Base-by-base conservation (phyloP, 1,140 invertebrate genomes). In the Armadillidium nasatum region DNA sequence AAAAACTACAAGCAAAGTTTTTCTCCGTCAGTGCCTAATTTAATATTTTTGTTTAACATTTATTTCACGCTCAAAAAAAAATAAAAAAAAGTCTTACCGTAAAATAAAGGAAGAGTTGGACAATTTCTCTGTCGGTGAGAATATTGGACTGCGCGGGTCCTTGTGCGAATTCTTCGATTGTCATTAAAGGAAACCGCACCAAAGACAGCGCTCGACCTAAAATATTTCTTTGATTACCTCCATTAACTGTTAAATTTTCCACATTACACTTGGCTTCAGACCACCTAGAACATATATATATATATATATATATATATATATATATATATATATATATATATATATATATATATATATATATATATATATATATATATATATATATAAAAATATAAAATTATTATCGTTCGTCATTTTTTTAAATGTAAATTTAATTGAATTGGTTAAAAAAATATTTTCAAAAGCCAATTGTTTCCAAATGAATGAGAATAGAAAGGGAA, bases 101-200 rank as follows among this genome's bases (percentile, higher is more conserved):
- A 82, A 93, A 94, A 85, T 94, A 92, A 4, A 94, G 87, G 83
- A 94, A 95, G 11, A 95, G 83, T 76, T 91, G 89, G 4, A 94
- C 90, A 10, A 90, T 86, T 84, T 94, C 92, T 78, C 89, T 83
- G 82, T 94, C 91, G 74, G 89, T 90, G 0, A 95, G 85, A 21
- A 95, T 85, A 15, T 91, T 90, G 81, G 89, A 90, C 82, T 91
- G 90, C 7, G 92, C 93, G 10, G 92, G 89, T 7, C 91, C 90
- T 82, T 89, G 88, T 0, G 93, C 93, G 86, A 95, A 95, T 84
- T 95, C 93, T 83, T 94, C 91, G 2, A 93, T 89, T 0, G 90
- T 91, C 93, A 96, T 95, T 4, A 94, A 84, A 4, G 94, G 93
- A 84, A 94, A 96, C 43, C 94, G 86, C 77, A 96, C 90, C 0